Evolutionary conservation across 1,140 invertebrate species (phyloP).

Genomic region (Andricus grossulariae): DNA sequence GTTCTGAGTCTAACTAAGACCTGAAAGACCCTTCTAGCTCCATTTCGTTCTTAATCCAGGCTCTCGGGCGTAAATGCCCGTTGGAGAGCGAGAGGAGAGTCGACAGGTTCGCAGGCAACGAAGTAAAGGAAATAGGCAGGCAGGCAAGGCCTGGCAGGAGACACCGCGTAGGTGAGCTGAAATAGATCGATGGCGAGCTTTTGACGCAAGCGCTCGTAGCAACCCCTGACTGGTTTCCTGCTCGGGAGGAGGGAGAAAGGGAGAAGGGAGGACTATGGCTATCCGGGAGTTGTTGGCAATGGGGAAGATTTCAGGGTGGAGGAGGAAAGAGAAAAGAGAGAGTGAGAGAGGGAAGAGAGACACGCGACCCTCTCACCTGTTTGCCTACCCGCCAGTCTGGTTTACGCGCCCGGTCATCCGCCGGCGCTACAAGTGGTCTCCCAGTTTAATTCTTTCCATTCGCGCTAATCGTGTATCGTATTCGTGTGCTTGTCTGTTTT

Average conservation of each 20-base stretch:
- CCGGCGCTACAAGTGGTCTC: slow-evolving; percentile 61
- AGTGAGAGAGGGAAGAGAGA: slow-evolving; percentile 33
- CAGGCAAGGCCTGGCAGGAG: slow-evolving; percentile 37
- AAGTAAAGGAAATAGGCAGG: slow-evolving; percentile 15
- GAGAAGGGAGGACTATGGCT: slow-evolving; percentile 36
- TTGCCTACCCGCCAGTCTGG: slow-evolving; percentile 63
- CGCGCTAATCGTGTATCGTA: not conserved
- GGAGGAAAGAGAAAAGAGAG: not conserved
- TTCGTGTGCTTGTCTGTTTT: not conserved
- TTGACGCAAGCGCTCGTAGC: slow-evolving; percentile 60
- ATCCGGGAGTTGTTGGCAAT: slow-evolving; percentile 43
- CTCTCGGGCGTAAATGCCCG: slow-evolving; percentile 47
- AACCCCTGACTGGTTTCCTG: slow-evolving; percentile 33
- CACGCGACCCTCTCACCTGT: slow-evolving; percentile 65
- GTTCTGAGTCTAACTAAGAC: not conserved
- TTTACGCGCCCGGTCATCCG: slow-evolving; percentile 64
- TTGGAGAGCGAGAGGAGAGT: slow-evolving; percentile 18
- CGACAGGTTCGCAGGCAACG: slow-evolving; percentile 15
- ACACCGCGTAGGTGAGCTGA: slow-evolving; percentile 59
- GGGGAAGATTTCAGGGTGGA: slow-evolving; percentile 39
- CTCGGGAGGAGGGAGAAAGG: slow-evolving; percentile 28
- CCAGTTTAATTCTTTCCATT: not conserved
- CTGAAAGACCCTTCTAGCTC: not conserved
- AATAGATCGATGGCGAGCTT: slow-evolving; percentile 66
- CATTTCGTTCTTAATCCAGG: slow-evolving; percentile 27